Conservation (phyloP, 2,797 vertebrate genomes). For the Diceros bicornis region DNA sequence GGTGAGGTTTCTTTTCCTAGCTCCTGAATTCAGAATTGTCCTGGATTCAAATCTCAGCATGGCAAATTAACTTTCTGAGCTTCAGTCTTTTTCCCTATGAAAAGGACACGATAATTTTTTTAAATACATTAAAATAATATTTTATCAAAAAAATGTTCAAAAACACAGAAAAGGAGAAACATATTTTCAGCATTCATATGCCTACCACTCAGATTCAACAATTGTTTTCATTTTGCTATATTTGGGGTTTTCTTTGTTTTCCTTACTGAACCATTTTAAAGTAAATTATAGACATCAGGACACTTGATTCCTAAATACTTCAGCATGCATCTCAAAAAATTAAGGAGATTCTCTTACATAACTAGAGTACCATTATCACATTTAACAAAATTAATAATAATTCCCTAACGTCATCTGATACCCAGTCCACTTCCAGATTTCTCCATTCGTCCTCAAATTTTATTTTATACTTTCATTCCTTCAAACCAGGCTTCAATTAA, state of each 20-base stretch:
- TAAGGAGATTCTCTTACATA: neutral
- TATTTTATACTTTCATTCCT: neutral
- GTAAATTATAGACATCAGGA: neutral
- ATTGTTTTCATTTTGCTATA: neutral
- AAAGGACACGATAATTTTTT: neutral
- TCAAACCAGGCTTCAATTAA: conserved; percentile 8
- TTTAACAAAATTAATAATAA: neutral
- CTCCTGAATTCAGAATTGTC: conserved; percentile 18
- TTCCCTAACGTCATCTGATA: neutral
- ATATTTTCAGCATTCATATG: neutral
- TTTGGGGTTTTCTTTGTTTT: neutral
- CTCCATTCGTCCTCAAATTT: neutral
- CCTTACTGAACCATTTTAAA: neutral
- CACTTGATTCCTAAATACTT: neutral
- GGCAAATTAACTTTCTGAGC: conserved; percentile 30
- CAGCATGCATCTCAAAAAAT: neutral
- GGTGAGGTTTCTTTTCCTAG: neutral
- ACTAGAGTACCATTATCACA: neutral
- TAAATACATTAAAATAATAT: neutral
- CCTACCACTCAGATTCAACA: neutral
- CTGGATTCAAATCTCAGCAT: conserved; percentile 47
- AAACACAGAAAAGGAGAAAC: neutral
- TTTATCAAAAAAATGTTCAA: neutral
- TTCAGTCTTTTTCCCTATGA: neutral
- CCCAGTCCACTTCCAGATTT: neutral